These are phyloP conservation scores for Anthrax anthrax DNA, from an alignment of 2,888 invertebrate species.

Conservation along the genomic window DNA sequence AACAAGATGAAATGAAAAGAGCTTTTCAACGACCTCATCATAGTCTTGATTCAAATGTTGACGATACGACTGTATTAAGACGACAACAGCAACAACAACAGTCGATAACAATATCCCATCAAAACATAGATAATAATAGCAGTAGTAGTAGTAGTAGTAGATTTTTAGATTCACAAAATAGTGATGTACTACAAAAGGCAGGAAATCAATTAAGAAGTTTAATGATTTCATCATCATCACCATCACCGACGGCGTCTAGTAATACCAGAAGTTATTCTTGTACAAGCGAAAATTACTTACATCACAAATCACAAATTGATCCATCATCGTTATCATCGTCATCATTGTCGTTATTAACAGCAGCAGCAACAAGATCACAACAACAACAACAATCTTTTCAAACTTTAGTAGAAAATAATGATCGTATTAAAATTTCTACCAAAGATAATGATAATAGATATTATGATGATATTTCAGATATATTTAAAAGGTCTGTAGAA, in stretches of 20 bases:
- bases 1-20: neutral
- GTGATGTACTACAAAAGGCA: slow-evolving; percentile 19
- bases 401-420: neutral
- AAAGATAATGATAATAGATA: slow-evolving; percentile 10
- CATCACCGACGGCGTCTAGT: neutral
- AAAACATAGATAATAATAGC: no score
- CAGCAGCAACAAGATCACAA: neutral
- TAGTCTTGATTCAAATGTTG: slow-evolving; percentile 16
- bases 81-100: neutral
- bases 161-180: slow-evolving; percentile 15
- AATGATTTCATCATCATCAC: slow-evolving; percentile 14
- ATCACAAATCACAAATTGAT: neutral
- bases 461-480: slow-evolving; percentile 12
- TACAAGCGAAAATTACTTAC: slow-evolving; percentile 8
- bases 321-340: no score
- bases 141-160: no score
- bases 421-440: neutral
- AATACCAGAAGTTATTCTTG: slow-evolving; percentile 8
- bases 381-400: slow-evolving; percentile 2
- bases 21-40: slow-evolving; percentile 15
- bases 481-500: slow-evolving; percentile 12
- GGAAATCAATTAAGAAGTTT: slow-evolving; percentile 19
- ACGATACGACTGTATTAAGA: slow-evolving; percentile 3
- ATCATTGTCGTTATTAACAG: neutral
- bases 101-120: no score